Conservation (phyloP, 2,113 vertebrate species). For the Columba livia region DNA sequence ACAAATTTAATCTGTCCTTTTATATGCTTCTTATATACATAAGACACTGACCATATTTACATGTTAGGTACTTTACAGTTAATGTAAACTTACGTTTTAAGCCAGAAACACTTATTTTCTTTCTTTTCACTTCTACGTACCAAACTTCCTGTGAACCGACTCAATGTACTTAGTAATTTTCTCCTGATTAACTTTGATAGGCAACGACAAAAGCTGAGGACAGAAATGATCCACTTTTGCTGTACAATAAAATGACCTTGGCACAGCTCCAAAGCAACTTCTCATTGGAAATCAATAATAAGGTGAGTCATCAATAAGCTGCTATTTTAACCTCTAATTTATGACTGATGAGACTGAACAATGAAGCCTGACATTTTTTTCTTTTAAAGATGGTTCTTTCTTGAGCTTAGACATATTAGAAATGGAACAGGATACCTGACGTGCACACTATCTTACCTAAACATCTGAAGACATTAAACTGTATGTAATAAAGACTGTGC, state of each 20-base stretch:
- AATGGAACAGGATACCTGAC: neutral
- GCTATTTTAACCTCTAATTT: neutral
- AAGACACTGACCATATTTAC: neutral
- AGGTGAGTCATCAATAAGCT: slow-evolving; percentile 73
- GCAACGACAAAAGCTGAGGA: slow-evolving; percentile 90
- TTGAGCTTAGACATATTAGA: neutral
- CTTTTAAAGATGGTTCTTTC: neutral
- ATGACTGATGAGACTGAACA: neutral
- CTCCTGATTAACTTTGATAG: slow-evolving; percentile 66
- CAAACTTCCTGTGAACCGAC: neutral
- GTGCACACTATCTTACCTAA: neutral
- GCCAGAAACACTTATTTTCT: neutral
- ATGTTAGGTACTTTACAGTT: neutral
- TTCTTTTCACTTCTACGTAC: neutral
- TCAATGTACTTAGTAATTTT: neutral
- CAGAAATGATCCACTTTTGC: slow-evolving; percentile 87
- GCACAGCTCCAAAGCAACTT: slow-evolving; percentile 84
- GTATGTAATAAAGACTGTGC: neutral
- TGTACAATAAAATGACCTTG: slow-evolving; percentile 94
- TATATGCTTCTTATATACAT: neutral
- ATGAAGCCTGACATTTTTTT: neutral
- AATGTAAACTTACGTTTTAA: neutral
- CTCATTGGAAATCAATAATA: slow-evolving; percentile 77
- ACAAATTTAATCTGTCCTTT: neutral
- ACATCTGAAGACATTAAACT: neutral